A percentile compares a stretch with the other conserved stretches of the same genome.
Conservation (phyloP, 2,888 invertebrate species). For the Philereme transversata region DNA sequence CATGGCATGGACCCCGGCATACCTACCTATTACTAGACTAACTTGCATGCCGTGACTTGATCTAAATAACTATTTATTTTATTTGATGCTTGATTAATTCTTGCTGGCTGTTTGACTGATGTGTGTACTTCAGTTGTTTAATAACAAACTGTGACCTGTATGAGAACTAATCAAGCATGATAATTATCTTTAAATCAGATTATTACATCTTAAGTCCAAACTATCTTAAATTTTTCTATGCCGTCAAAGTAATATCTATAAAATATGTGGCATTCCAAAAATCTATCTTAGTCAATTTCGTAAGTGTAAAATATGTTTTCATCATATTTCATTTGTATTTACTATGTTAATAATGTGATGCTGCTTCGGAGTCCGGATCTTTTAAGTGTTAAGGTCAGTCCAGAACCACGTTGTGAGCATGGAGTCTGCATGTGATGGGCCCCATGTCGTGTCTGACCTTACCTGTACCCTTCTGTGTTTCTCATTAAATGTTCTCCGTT, state of each 20-base stretch:
- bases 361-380: slow-evolving; percentile 82
- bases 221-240: slow-evolving; percentile 13
- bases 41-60: slow-evolving; percentile 67
- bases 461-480: slow-evolving; percentile 33
- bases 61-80: slow-evolving; percentile 41
- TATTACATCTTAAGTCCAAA: slow-evolving; percentile 28
- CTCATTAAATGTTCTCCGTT: slow-evolving; percentile 45
- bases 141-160: slow-evolving; percentile 13
- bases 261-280: slow-evolving; percentile 24
- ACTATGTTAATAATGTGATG: slow-evolving; percentile 78
- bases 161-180: slow-evolving; percentile 55
- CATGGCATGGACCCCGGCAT: slow-evolving; percentile 72
- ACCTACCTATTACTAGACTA: slow-evolving; percentile 48
- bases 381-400: slow-evolving; percentile 81
- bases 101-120: slow-evolving; percentile 15
- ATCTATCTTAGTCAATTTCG: slow-evolving; percentile 20
- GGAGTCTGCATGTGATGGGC: slow-evolving; percentile 74
- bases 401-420: slow-evolving; percentile 65
- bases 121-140: slow-evolving; percentile 4
- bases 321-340: slow-evolving; percentile 60
- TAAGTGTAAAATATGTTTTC: slow-evolving; percentile 41
- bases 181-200: slow-evolving; percentile 43
- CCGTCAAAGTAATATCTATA: slow-evolving; percentile 17
- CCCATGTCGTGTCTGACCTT: slow-evolving; percentile 59
- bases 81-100: slow-evolving; percentile 58